Conservation (phyloP, 92 coral and sea anemone species). For the Parazoanthus atlanticus region DNA sequence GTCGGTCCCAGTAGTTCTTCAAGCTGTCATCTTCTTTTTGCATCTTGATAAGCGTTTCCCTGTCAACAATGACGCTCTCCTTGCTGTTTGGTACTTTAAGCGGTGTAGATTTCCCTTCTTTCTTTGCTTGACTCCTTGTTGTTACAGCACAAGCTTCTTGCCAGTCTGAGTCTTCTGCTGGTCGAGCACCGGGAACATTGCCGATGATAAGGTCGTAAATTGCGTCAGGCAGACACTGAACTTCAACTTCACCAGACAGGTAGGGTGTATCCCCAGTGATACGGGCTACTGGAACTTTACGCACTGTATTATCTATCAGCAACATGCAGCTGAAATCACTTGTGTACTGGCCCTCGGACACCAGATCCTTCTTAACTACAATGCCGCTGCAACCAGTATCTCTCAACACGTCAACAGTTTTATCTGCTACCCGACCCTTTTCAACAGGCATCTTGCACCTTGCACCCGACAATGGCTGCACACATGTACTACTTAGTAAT, state of each 20-base stretch:
- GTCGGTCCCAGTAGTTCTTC: not conserved
- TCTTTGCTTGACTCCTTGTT: no score
- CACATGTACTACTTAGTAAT: not conserved
- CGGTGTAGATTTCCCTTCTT: no score
- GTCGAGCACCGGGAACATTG: no score
- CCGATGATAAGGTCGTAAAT: constrained; percentile 25
- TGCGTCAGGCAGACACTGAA: constrained; percentile 49
- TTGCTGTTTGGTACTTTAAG: no score
- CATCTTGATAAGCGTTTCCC: not conserved
- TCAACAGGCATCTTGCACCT: constrained; percentile 49
- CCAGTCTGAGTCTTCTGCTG: no score
- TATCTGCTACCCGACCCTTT: constrained; percentile 47
- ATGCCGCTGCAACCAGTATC: constrained; percentile 76
- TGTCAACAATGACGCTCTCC: no score
- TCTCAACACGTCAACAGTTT: constrained; percentile 45
- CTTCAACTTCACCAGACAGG: constrained; percentile 60
- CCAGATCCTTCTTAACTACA: constrained; percentile 52
- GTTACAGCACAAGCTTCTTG: constrained; percentile 38
- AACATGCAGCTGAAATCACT: constrained; percentile 50
- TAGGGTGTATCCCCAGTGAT: no score
- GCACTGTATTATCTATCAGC: constrained; percentile 61
- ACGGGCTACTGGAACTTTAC: constrained; percentile 60
- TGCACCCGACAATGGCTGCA: not conserved
- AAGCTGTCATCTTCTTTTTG: no score
- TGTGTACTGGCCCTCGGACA: constrained; percentile 50